phyloP scores from a whole-genome alignment of 2,113 vertebrate genomes.

The Propithecus coquereli region DNA sequence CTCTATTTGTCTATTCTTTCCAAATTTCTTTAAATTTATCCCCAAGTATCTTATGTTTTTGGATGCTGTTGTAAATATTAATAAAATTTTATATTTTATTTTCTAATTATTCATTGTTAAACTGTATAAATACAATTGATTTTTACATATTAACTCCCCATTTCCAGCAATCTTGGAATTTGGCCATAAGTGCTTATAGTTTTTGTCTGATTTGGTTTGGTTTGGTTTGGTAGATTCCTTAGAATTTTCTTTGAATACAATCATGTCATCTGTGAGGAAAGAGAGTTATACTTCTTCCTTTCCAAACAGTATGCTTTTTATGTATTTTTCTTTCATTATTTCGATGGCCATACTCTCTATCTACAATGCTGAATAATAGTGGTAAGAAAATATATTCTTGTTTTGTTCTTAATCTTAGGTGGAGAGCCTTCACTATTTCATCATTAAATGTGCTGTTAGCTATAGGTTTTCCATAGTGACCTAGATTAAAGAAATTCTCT shows the following conservation, averaged over 20 bases:
- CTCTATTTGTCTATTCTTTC: background rate
- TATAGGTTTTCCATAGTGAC: background rate
- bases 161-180: background rate
- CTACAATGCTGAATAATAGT: background rate
- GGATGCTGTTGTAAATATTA: background rate
- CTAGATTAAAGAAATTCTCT: background rate
- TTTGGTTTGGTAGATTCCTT: background rate
- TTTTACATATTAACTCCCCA: background rate
- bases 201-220: background rate
- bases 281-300: background rate
- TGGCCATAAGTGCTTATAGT: background rate
- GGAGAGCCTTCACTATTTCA: background rate
- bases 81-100: background rate
- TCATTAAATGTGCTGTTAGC: background rate
- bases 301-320: background rate
- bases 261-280: background rate
- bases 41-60: background rate
- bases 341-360: background rate
- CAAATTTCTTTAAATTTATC: background rate
- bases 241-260: background rate
- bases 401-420: background rate
- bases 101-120: background rate
- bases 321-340: background rate
- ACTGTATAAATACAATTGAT: background rate
- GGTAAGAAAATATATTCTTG: background rate